phyloP scores from a whole-genome alignment of 2,113 vertebrate species.

The Cathartes aura region DNA sequence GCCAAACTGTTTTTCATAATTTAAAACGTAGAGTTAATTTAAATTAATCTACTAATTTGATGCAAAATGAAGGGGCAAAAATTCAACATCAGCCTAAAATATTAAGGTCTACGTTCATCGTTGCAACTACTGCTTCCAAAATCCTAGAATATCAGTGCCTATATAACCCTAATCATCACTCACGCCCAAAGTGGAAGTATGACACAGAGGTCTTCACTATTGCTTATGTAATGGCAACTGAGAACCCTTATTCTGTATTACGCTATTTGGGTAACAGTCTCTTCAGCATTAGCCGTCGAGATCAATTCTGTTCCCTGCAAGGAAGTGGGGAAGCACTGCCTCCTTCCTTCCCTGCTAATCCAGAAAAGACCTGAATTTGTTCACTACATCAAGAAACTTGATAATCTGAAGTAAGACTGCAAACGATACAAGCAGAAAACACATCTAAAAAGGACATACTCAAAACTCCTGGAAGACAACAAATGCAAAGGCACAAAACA shows the following conservation, averaged over 20 bases:
- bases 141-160: background rate
- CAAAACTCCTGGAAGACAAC: background rate
- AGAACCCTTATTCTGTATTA: background rate
- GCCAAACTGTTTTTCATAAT: background rate
- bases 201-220: background rate
- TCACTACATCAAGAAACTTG: background rate
- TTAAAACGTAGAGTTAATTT: background rate
- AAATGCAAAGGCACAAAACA: background rate
- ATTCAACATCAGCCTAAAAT: background rate
- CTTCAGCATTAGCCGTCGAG: fast-evolving
- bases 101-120: background rate
- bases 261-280: fast-evolving
- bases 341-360: background rate
- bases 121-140: background rate
- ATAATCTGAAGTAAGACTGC: background rate
- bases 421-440: background rate
- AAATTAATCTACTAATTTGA: background rate
- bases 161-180: background rate
- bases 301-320: background rate
- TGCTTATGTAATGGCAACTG: background rate
- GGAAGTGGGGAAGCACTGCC: background rate
- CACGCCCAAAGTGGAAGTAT: background rate
- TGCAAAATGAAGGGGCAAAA: background rate
- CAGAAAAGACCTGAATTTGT: background rate
- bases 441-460: background rate